Evolutionary conservation across 2,113 vertebrate species (phyloP), one percentile per base, ranked within the genome.

Genomic region (Solenodon paradoxus): DNA sequence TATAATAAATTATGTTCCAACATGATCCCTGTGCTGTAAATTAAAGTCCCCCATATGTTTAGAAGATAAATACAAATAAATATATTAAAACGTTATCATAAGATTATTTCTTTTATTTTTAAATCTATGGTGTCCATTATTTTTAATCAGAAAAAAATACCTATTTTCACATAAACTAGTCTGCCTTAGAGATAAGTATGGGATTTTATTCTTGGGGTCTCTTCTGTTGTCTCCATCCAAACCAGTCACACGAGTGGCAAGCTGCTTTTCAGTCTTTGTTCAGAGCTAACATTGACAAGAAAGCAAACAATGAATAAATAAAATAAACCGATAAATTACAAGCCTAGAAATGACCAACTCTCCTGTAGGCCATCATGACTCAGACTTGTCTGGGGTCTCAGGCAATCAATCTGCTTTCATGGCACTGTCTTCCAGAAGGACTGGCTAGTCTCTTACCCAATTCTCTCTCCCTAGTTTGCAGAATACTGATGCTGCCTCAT

Each of bases 61-160:
- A 88, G 72, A 88, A 94, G 88, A 74, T 72, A 30, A 92, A 32
- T 57, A 59, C 49, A 88, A 94, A 69, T 80, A 82, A 59, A 64
- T 79, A 78, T 3, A 38, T 51, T 9, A 35, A 88, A 84, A 68
- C 51, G 26, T 42, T 81, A 40, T 55, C 17, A 11, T 63, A 20
- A 35, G 4, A n/a, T 83, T 84, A 74, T 75, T 75, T 92, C 20
- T 19, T n/a, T 92, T 61, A 66, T 64, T 72, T 93, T 89, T 55
- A 63, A 90, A 55, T 57, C 32, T 8, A 6, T 32, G 26, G 3
- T 49, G 42, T 85, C 12, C 32, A 20, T 45, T 49, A 42, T 85
- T 81, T 63, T 45, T 51, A 35, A 83, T n/a, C 28, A 72, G n/a
- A 57, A 79, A 53, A 81, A 63, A 78, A 26, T 51, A 26, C 10